Percentiles rank a stretch among this genome's conserved stretches.
Conservation (phyloP, 2,888 invertebrate genomes). For the Aleiodes alternator region DNA sequence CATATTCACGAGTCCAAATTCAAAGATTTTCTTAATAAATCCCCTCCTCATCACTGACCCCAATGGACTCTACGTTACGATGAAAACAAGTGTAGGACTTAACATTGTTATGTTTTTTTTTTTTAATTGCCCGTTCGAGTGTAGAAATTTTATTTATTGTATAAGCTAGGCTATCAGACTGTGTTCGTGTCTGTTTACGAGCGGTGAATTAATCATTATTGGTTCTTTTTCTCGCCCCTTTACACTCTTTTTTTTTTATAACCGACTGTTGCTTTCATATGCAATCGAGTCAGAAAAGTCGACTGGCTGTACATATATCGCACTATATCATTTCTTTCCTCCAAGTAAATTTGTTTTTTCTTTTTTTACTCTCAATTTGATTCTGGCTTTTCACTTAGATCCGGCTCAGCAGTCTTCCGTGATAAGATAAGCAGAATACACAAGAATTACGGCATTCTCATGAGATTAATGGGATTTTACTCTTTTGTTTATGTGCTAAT, state of each 20-base stretch:
- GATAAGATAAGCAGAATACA: slow-evolving; percentile 39
- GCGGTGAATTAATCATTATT: slow-evolving; percentile 22
- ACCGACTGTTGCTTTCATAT: neutral
- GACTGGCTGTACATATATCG: neutral
- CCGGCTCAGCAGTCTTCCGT: slow-evolving; percentile 16
- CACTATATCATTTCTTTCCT: slow-evolving; percentile 13
- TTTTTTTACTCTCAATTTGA: slow-evolving; percentile 13
- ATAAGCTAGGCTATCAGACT: slow-evolving; percentile 27
- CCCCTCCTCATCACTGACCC: slow-evolving; percentile 29
- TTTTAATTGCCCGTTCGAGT: neutral
- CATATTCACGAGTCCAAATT: slow-evolving; percentile 11
- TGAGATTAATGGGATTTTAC: slow-evolving; percentile 1
- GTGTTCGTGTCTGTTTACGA: slow-evolving; percentile 26
- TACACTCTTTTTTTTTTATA: neutral
- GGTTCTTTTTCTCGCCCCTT: neutral
- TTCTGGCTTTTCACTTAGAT: slow-evolving; percentile 15
- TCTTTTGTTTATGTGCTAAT: slow-evolving; percentile 6
- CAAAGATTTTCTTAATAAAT: slow-evolving; percentile 14
- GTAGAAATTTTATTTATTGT: slow-evolving; percentile 27
- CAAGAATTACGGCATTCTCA: slow-evolving; percentile 18
- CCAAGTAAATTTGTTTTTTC: neutral
- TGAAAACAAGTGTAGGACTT: slow-evolving; percentile 8
- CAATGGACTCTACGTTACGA: slow-evolving; percentile 14
- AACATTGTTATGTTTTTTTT: slow-evolving; percentile 12
- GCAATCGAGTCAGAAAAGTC: slow-evolving; percentile 14